Percentiles rank a stretch among this genome's conserved stretches.
These are phyloP conservation scores for Alethe castanea DNA, from an alignment of 2,113 vertebrate genomes.

Conservation along the genomic window DNA sequence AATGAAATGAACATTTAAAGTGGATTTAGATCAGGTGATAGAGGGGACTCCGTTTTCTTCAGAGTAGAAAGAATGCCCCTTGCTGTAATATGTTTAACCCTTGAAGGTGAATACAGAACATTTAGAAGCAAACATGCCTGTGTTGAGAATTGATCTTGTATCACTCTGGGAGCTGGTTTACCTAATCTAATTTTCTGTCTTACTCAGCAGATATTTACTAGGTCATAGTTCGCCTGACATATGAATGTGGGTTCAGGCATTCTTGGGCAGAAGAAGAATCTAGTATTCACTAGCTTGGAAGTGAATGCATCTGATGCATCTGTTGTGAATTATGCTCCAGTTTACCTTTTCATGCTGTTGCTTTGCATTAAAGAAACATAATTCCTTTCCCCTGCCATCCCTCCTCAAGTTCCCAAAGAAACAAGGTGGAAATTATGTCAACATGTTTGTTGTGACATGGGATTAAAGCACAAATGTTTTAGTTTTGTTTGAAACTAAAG, in stretches of 20 bases:
- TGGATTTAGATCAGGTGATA: not conserved
- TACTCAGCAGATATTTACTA: not conserved
- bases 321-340: not conserved
- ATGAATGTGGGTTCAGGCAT: not conserved
- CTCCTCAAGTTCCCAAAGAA: not conserved
- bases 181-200: not conserved
- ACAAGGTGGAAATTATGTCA: not conserved
- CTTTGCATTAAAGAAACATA: not conserved
- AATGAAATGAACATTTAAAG: not conserved
- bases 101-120: not conserved
- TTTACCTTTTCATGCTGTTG: not conserved
- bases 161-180: not conserved
- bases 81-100: not conserved
- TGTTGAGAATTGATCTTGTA: not conserved
- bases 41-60: not conserved
- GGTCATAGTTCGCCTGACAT: not conserved
- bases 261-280: not conserved
- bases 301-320: not conserved
- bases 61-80: not conserved
- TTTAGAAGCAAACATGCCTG: not conserved
- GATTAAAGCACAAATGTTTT: not conserved
- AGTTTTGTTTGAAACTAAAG: not conserved
- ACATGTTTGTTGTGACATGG: not conserved
- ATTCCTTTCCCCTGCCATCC: not conserved
- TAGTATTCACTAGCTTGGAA: not conserved